These are phyloP conservation scores for Tonatia bakeri DNA, from an alignment of 2,113 vertebrate species.

Conservation along the genomic window DNA sequence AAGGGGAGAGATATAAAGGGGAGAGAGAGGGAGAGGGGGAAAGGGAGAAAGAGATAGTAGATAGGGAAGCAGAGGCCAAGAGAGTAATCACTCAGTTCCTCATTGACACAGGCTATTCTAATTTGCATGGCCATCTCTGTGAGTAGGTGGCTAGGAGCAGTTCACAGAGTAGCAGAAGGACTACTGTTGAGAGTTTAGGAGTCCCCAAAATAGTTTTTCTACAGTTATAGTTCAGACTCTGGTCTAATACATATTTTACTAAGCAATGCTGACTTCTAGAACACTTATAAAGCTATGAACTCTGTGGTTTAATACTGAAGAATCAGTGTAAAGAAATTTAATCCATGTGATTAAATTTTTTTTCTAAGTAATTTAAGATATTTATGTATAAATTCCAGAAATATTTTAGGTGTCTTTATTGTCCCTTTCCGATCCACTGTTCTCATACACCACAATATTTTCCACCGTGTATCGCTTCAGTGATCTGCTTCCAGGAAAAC, in stretches of 20 bases:
- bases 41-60: background rate
- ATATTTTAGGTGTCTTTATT: background rate
- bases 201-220: background rate
- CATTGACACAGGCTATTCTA: background rate
- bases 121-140: background rate
- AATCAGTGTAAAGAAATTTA: background rate
- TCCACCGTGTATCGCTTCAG: background rate
- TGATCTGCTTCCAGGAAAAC: background rate
- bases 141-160: background rate
- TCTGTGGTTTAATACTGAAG: background rate
- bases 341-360: background rate
- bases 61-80: background rate
- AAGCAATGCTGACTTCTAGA: background rate
- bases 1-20: background rate
- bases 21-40: background rate
- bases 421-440: background rate
- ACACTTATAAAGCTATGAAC: background rate
- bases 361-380: background rate
- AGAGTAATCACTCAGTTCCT: background rate
- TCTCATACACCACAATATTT: background rate
- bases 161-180: background rate
- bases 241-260: background rate
- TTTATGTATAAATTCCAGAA: background rate
- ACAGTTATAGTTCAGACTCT: background rate
- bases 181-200: background rate